Conservation (phyloP, 1,140 invertebrate species). For the Papilio polyxenes region DNA sequence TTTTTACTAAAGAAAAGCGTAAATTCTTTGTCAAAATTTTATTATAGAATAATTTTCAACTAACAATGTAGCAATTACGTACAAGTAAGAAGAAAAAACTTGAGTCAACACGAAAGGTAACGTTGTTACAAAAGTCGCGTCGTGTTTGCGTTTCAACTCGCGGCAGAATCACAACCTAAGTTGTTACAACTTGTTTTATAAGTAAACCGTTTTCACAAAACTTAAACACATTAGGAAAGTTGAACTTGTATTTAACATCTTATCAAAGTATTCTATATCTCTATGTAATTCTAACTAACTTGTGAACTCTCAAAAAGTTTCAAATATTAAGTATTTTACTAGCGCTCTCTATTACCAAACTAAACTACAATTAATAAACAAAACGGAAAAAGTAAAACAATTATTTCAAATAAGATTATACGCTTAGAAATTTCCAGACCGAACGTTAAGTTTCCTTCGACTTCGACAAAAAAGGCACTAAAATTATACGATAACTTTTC, state of each 20-base stretch:
- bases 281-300: neutral
- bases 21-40: neutral
- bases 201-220: slow-evolving; percentile 34
- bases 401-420: slow-evolving; percentile 19
- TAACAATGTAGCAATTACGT: slow-evolving; percentile 3
- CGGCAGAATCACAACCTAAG: slow-evolving; percentile 15
- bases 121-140: slow-evolving; percentile 18
- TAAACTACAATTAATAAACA: neutral
- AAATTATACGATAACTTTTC: slow-evolving; percentile 31
- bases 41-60: neutral
- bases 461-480: neutral
- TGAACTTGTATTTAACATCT: slow-evolving; percentile 22
- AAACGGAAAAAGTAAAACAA: neutral
- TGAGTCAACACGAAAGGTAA: slow-evolving; percentile 28
- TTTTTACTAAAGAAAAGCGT: neutral
- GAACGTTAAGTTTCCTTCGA: neutral
- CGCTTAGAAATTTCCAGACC: neutral
- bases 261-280: neutral
- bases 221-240: slow-evolving; percentile 34
- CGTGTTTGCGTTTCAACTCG: slow-evolving; percentile 15
- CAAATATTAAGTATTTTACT: neutral
- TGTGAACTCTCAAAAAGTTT: neutral
- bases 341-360: neutral
- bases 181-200: slow-evolving; percentile 30
- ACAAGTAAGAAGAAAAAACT: neutral